These are phyloP conservation scores for Holothuria scabra DNA, from an alignment of 53 echinoderm and acorn worm species.

Conservation along the genomic window DNA sequence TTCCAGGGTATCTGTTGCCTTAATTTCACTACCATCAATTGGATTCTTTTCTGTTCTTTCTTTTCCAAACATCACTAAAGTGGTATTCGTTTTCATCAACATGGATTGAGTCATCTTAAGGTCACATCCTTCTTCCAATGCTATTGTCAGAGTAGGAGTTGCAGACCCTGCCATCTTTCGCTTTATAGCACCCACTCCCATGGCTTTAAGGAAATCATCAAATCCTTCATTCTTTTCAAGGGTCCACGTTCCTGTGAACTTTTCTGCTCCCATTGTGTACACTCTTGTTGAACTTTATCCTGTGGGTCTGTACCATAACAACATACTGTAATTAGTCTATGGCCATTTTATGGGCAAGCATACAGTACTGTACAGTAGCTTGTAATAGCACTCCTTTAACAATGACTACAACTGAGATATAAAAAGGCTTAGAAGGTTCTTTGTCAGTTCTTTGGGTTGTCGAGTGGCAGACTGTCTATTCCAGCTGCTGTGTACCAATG, in stretches of 20 bases:
- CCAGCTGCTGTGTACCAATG: too few species aligned
- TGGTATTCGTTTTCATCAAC: not conserved
- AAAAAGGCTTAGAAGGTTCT: too few species aligned
- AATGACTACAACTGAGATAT: too few species aligned
- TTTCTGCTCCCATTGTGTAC: constrained; percentile 4
- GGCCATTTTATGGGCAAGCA: too few species aligned
- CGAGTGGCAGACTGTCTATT: too few species aligned
- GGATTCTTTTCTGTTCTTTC: constrained; percentile 53
- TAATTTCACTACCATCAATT: constrained; percentile 51
- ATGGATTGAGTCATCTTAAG: not conserved
- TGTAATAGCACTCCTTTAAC: too few species aligned
- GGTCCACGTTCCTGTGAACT: constrained; percentile 64
- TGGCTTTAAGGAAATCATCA: constrained; percentile 42
- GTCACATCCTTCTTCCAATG: constrained; percentile 5
- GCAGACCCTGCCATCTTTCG: constrained; percentile 11
- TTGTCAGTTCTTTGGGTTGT: too few species aligned
- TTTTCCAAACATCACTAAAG: constrained; percentile 47
- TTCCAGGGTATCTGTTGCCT: constrained; percentile 47
- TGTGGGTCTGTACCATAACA: too few species aligned
- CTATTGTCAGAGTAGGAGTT: constrained; percentile 4
- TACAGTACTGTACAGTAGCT: too few species aligned
- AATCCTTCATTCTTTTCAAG: constrained; percentile 53
- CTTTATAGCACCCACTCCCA: constrained; percentile 48
- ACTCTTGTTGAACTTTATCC: too few species aligned
- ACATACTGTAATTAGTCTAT: too few species aligned